A percentile compares a stretch with the other conserved stretches of the same genome.
Evolutionary conservation across 2,113 vertebrate species (phyloP).

Genomic region (Tachuris rubrigastra): DNA sequence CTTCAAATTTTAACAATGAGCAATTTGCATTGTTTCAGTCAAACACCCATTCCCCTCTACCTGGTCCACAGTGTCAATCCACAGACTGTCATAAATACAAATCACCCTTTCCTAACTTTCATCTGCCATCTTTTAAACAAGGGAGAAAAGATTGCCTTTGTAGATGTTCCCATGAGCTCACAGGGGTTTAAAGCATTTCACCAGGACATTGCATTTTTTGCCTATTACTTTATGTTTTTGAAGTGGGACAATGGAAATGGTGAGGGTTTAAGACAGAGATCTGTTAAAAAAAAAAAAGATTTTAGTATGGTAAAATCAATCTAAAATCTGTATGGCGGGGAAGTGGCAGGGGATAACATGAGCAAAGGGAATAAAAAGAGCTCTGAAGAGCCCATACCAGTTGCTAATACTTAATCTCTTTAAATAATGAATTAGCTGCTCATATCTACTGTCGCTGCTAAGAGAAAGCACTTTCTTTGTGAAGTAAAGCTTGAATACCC

Average conservation of each 20-base stretch:
- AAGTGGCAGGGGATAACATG: constrained; percentile 78
- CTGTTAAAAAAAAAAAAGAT: constrained; percentile 55
- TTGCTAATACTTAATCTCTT: constrained; percentile 93
- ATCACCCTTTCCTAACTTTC: constrained; percentile 13
- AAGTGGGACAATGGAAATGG: constrained; percentile 66
- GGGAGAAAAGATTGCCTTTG: constrained; percentile 23
- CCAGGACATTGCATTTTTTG: background rate
- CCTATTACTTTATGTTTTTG: constrained; percentile 45
- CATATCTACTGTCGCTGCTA: constrained; percentile 95
- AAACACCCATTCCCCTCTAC: background rate
- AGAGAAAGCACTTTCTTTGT: constrained; percentile 98
- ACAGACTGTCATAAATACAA: background rate
- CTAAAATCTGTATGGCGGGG: constrained; percentile 73
- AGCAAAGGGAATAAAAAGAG: constrained; percentile 85
- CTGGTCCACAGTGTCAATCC: background rate
- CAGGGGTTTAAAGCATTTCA: constrained; percentile 31
- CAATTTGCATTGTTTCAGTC: constrained; percentile 16
- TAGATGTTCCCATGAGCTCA: background rate
- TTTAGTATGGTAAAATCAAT: constrained; percentile 78
- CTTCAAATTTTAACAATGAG: constrained; percentile 23
- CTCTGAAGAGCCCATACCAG: constrained; percentile 78
- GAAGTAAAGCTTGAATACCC: constrained; percentile 96
- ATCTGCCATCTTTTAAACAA: constrained; percentile 36
- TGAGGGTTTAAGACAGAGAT: constrained; percentile 48
- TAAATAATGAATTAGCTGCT: constrained; percentile 99